These are phyloP conservation scores for Tetraodon nigroviridis DNA, from an alignment of 2,113 vertebrate genomes.

Conservation along the genomic window DNA sequence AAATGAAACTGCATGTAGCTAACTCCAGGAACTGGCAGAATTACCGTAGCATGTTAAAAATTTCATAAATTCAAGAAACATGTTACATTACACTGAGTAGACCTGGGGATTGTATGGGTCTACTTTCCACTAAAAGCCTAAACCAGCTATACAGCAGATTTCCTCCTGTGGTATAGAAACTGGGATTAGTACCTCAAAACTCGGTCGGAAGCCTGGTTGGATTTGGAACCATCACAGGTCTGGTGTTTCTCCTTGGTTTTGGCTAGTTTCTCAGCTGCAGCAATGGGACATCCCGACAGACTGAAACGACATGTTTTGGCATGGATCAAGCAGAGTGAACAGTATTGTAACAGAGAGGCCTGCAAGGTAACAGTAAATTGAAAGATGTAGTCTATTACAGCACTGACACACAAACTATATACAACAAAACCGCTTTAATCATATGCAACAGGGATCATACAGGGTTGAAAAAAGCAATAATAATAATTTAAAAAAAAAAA, in stretches of 20 bases:
- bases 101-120: neutral
- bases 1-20: slow-evolving; percentile 51
- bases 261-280: slow-evolving; percentile 96
- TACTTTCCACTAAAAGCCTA: too few species aligned
- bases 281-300: slow-evolving; percentile 97
- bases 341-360: neutral
- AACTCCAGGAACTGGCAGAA: slow-evolving; percentile 36
- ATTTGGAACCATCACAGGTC: slow-evolving; percentile 89
- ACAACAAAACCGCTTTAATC: too few species aligned
- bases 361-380: too few species aligned
- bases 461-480: too few species aligned
- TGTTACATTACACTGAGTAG: slow-evolving; percentile 1
- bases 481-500: too few species aligned
- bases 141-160: neutral
- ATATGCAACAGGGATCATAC: too few species aligned
- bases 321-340: neutral
- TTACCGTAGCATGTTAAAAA: slow-evolving; percentile 14
- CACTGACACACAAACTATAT: too few species aligned
- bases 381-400: too few species aligned
- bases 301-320: slow-evolving; percentile 71
- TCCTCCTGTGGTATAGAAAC: neutral
- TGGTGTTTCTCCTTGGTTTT: slow-evolving; percentile 98
- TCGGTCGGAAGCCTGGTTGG: slow-evolving; percentile 93
- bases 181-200: slow-evolving; percentile 88
- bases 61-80: slow-evolving; percentile 14